These are phyloP conservation scores for Lamprotornis superbus DNA, from an alignment of 2,113 vertebrate genomes.

Conservation along the genomic window DNA sequence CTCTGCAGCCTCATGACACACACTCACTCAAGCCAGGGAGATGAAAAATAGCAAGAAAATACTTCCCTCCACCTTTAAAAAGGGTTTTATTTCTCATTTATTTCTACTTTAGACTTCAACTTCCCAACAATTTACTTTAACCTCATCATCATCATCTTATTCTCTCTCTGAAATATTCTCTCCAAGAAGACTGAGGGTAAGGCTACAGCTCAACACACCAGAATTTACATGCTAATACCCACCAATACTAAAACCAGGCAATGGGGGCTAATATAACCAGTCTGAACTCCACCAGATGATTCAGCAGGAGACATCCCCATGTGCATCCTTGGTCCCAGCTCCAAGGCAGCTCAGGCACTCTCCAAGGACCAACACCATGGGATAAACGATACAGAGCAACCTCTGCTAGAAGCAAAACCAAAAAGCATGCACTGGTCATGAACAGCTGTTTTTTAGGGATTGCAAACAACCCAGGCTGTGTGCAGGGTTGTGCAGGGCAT, in stretches of 20 bases:
- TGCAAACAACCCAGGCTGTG: not conserved
- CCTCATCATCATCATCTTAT: constrained; percentile 18
- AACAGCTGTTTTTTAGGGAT: not conserved
- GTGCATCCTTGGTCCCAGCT: not conserved
- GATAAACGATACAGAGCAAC: not conserved
- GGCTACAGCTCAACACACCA: not conserved
- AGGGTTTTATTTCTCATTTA: constrained; percentile 56
- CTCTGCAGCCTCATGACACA: not conserved
- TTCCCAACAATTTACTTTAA: constrained; percentile 40
- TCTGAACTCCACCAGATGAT: not conserved
- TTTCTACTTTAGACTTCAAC: constrained; percentile 46
- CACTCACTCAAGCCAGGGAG: constrained; percentile 50
- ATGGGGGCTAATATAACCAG: not conserved
- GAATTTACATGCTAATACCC: not conserved
- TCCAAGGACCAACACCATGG: accelerated
- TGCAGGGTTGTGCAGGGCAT: not conserved
- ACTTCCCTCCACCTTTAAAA: constrained; percentile 47
- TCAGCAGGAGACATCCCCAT: not conserved
- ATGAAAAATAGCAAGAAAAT: constrained; percentile 65
- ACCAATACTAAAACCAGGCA: not conserved
- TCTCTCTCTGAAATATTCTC: not conserved
- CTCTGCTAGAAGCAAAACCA: not conserved
- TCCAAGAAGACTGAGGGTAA: not conserved
- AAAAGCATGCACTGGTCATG: accelerated
- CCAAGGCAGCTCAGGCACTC: not conserved